A percentile compares a stretch with the other conserved stretches of the same genome.
These are phyloP conservation scores for Morelia viridis DNA, from an alignment of 2,797 vertebrate genomes.

Conservation along the genomic window DNA sequence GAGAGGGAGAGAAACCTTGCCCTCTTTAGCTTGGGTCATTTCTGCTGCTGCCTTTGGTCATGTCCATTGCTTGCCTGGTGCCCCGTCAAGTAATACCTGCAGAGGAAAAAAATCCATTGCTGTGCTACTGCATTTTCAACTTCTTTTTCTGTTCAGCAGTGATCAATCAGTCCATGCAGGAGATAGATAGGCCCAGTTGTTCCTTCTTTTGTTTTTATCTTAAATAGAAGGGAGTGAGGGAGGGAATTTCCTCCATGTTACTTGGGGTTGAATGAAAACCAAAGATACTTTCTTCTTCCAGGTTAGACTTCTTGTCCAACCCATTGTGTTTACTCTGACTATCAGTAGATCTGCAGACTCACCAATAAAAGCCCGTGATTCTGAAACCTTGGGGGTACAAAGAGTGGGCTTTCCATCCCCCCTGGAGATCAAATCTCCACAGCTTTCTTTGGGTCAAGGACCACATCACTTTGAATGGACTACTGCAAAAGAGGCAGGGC, in stretches of 20 bases:
- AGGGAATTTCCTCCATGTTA: neutral
- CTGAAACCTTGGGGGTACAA: neutral
- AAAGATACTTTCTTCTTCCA: neutral
- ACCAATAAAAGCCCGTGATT: neutral
- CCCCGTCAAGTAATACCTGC: neutral
- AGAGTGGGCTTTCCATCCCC: neutral
- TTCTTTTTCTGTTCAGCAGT: neutral
- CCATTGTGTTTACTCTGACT: neutral
- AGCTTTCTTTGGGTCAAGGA: neutral
- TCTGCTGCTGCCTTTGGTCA: neutral
- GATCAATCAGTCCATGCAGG: neutral
- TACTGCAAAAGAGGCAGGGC: neutral
- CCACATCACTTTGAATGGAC: neutral
- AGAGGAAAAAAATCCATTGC: neutral
- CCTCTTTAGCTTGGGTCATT: neutral
- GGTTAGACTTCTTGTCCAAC: neutral
- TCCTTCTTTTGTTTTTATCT: neutral
- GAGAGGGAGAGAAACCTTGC: neutral
- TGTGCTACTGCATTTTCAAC: neutral
- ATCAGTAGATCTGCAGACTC: neutral
- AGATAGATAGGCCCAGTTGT: neutral
- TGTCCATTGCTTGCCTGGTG: neutral
- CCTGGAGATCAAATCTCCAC: neutral
- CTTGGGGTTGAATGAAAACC: neutral
- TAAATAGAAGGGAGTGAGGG: neutral